These are phyloP conservation scores for Anthophora plumipes DNA, from an alignment of 2,888 invertebrate genomes.

Conservation along the genomic window DNA sequence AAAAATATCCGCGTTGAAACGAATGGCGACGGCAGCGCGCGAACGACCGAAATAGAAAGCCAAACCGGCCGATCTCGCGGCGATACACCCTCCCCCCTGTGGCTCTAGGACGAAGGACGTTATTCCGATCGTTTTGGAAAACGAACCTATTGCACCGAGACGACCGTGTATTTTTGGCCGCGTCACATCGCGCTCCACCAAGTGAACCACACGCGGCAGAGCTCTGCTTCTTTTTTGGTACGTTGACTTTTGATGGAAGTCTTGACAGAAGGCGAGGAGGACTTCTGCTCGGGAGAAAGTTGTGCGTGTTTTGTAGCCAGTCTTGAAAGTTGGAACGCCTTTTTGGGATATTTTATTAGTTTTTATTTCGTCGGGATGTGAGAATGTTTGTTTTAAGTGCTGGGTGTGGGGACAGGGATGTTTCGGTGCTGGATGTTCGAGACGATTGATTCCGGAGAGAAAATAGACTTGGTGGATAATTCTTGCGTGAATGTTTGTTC, in stretches of 20 bases:
- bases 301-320: neutral
- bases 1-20: slow-evolving; percentile 68
- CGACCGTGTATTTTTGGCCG: slow-evolving; percentile 38
- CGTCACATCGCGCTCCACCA: neutral
- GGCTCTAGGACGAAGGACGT: slow-evolving; percentile 47
- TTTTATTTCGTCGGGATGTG: too few relatives aligned
- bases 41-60: slow-evolving; percentile 65
- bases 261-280: slow-evolving; percentile 13
- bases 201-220: neutral
- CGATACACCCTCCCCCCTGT: slow-evolving; percentile 23
- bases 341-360: neutral
- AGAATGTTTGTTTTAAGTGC: too few relatives aligned
- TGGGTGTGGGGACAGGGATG: too few relatives aligned
- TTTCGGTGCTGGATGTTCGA: too few relatives aligned
- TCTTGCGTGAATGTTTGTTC: too few relatives aligned
- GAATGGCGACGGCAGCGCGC: slow-evolving; percentile 39
- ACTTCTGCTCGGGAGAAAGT: neutral
- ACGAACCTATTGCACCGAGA: neutral
- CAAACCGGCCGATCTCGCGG: slow-evolving; percentile 40
- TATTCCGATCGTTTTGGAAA: slow-evolving; percentile 25
- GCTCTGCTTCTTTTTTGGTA: slow-evolving; percentile 12
- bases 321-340: neutral
- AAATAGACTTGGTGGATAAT: too few relatives aligned
- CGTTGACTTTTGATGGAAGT: slow-evolving; percentile 21
- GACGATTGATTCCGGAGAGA: too few relatives aligned